Conservation (phyloP, 2,888 invertebrate genomes). For the Labia minor region DNA sequence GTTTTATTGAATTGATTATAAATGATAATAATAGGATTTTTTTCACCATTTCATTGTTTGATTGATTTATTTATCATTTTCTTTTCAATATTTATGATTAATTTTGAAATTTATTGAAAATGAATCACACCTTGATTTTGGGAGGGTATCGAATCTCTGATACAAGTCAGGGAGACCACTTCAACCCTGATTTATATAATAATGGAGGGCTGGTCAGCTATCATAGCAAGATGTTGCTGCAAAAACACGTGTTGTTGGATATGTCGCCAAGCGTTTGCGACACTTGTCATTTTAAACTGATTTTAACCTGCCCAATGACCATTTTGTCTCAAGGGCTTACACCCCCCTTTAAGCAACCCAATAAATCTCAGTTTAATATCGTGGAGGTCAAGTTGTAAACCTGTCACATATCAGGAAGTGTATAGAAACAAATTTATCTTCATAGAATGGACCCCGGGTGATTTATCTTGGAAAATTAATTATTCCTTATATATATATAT, state of each 20-base stretch:
- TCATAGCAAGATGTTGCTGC: neutral
- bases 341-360: neutral
- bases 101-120: neutral
- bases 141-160: neutral
- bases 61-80: too few relatives aligned
- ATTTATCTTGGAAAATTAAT: neutral
- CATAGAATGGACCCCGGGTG: neutral
- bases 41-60: too few relatives aligned
- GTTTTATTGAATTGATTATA: too few relatives aligned
- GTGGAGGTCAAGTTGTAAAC: neutral
- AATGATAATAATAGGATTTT: too few relatives aligned
- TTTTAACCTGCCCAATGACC: neutral
- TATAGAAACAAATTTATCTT: neutral
- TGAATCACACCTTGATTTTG: neutral
- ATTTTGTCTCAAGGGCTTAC: neutral
- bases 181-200: neutral
- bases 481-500: too few relatives aligned
- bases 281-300: constrained; percentile 13
- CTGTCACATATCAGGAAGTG: neutral
- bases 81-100: too few relatives aligned
- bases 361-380: constrained; percentile 13
- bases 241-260: neutral
- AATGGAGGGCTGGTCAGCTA: neutral
- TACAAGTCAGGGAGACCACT: neutral
- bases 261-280: neutral